Percentiles rank a stretch among this genome's conserved stretches.
These are phyloP conservation scores for Trichomycterus rosablanca DNA, from an alignment of 2,113 vertebrate genomes.

Conservation along the genomic window DNA sequence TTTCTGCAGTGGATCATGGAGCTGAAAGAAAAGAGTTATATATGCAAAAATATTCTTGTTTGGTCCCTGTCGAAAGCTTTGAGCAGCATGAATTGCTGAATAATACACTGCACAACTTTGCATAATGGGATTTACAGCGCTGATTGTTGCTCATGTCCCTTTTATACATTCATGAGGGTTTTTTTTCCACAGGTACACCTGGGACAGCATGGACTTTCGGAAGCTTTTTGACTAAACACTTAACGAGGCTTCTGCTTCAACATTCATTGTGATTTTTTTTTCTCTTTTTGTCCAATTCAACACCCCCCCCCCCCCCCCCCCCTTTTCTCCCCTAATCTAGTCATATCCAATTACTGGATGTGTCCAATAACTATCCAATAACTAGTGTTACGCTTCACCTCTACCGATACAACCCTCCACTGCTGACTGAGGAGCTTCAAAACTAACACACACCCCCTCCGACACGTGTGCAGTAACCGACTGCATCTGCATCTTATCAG, in stretches of 20 bases:
- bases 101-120: slow-evolving; percentile 37
- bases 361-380: no score
- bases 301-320: no score
- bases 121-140: slow-evolving; percentile 36
- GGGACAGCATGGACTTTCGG: slow-evolving; percentile 26
- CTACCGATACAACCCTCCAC: no score
- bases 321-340: no score
- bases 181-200: slow-evolving; percentile 9
- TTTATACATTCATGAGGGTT: slow-evolving; percentile 27
- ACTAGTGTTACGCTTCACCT: no score
- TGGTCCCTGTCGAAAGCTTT: slow-evolving; percentile 31
- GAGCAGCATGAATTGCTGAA: slow-evolving; percentile 36
- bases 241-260: slow-evolving; percentile 3
- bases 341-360: no score
- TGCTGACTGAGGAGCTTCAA: no score
- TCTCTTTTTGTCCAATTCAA: no score
- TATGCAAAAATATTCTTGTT: slow-evolving; percentile 43
- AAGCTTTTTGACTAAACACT: slow-evolving; percentile 30
- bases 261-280: background rate
- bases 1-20: background rate
- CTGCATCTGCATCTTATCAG: no score
- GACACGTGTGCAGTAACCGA: no score
- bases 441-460: no score
- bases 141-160: slow-evolving; percentile 4
- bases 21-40: slow-evolving; percentile 11